Conservation (phyloP, 2,113 vertebrate genomes). For the Amphiprion ocellaris region DNA sequence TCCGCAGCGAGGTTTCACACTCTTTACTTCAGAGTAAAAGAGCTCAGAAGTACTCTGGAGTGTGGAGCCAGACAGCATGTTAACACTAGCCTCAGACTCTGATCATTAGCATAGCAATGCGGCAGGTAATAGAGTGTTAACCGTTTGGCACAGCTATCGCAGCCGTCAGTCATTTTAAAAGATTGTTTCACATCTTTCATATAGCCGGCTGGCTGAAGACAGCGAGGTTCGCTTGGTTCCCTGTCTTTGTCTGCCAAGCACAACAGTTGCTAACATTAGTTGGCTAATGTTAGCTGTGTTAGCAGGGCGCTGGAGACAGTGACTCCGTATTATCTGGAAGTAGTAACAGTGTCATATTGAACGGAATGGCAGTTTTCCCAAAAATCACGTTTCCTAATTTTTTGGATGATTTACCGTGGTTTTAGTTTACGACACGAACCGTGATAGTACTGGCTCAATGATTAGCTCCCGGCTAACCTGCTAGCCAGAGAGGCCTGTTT, state of each 20-base stretch:
- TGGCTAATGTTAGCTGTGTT: constrained; percentile 52
- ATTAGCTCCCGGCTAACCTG: constrained; percentile 26
- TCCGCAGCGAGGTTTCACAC: neutral
- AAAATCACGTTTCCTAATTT: neutral
- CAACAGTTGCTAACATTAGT: constrained; percentile 56
- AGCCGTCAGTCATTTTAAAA: neutral
- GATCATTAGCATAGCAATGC: neutral
- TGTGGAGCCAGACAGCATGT: constrained; percentile 54
- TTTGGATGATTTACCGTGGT: rapidly evolving
- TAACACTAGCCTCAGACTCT: constrained; percentile 37
- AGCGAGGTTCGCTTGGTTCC: neutral
- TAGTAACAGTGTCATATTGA: neutral
- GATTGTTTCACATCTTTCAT: rapidly evolving
- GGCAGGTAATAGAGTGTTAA: neutral
- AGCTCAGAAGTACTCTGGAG: constrained; percentile 12
- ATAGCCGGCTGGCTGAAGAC: neutral
- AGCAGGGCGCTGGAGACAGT: constrained; percentile 7
- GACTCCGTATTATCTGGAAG: neutral
- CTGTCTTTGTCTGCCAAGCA: constrained; percentile 56
- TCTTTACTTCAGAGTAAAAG: too few relatives aligned
- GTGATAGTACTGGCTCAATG: rapidly evolving
- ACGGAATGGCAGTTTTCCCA: rapidly evolving
- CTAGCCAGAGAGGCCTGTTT: constrained; percentile 45
- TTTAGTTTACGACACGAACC: rapidly evolving
- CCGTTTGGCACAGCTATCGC: neutral